Base-by-base conservation (phyloP, 1,140 invertebrate genomes). In the Oncopodura yosiiana region DNA sequence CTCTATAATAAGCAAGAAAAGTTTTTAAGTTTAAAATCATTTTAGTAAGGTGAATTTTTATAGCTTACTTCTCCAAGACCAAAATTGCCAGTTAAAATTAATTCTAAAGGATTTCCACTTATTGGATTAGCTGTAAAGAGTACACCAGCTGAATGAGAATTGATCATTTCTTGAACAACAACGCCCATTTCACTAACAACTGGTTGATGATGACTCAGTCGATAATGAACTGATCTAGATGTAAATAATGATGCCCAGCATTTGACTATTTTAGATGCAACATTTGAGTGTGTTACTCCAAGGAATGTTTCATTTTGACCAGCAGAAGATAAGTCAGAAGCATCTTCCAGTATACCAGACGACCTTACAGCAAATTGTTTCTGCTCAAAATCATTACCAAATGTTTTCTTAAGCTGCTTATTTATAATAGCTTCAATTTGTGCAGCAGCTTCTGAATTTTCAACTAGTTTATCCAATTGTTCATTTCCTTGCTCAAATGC, bases 171-270 rank as follows among this genome's bases (percentile, higher is more conserved):
- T 67, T 91, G 87, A 4, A 91, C 73, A 14, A 87, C 84, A n/a
- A 91, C 86, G 2, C 77, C 86, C 75, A 88, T 86, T 16, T 76
- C 72, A 3, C 77, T 72, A 37, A 74, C 69, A 32, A 86, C 69
- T 11, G 73, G 69, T 65, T 85, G 77, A 1, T 84, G 84, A 64
- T 81, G 74, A 61, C 81, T 78, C 77, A 78, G 75, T 53, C 81
- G 69, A 64, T 91, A 91, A 61, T 80, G 74, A 1, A 87, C 77
- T 59, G 84, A 85, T 58, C 82, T 81, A 58, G 76, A 80, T 0
- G 82, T 74, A 65, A 80, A 89, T 30, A 86, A 76, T 1, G 86
- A 89, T 0, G 79, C 81, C 87, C 87, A 91, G 66, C 87, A 91
- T 37, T 77, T 73, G 26, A 76, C 70, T 3, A 89, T 69, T 1